Evolutionary conservation across 2,888 invertebrate genomes (phyloP), one percentile per base, ranked within the genome.

Genomic region (Erebia epiphron): DNA sequence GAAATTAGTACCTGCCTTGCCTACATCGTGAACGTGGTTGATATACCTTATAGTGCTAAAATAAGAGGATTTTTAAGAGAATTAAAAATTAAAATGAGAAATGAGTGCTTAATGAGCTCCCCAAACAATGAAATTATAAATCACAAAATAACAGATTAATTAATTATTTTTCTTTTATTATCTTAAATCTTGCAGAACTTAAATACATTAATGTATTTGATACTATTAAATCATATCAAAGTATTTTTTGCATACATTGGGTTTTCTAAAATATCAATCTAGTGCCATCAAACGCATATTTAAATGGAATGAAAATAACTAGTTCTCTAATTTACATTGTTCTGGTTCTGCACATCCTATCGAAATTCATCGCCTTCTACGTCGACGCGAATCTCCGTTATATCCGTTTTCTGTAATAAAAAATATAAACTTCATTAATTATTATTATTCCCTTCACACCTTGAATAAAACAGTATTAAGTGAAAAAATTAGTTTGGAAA

Each of bases 321-420:
- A 72, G 54, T 68, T 71, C 60, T 63, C 68, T 73, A 73, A 71
- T 71, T 68, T 73, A 69, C 58, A 61, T 78, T 79, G 76, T 80
- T 79, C 79, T 78, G 71, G 71, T 74, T 76, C 73, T 72, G 70
- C 72, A 11, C 61, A 74, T 71, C 63, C 62, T 70, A 72, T 70
- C 71, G 57, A 71, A 67, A 73, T 84, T 86, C 87, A 92, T 77
- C 92, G 90, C 84, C 93, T 89, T 78, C 90, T 88, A 77, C 92
- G 92, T 75, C 93, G 91, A 78, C 91, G 91, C 60, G 92, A 89
- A 80, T 93, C 93, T 61, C 93, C 93, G 79, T 93, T 93, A 82
- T 87, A 79, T 79, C 92, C 93, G 76, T 93, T 93, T 83, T 92
- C 93, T 93, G 92, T 72, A 91, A 74, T 76, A 82, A 21, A 57